Evolutionary conservation across 2,113 vertebrate genomes (phyloP).

Genomic region (Melanocharis versteri): DNA sequence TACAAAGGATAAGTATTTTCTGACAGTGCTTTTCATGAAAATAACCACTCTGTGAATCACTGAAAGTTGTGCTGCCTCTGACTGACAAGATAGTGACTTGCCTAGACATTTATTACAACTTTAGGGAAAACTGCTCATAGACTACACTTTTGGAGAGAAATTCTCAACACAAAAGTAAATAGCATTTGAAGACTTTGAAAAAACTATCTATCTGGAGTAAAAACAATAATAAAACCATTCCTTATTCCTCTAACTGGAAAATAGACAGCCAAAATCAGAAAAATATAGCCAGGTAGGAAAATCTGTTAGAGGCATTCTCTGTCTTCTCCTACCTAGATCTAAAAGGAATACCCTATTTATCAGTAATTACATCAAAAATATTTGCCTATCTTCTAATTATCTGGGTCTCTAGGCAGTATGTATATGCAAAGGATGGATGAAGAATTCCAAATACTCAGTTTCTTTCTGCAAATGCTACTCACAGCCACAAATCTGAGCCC

Average conservation of each 20-base stretch:
- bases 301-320: neutral
- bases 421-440: neutral
- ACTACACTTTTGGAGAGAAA: neutral
- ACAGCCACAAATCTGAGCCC: neutral
- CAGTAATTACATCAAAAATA: slow-evolving; percentile 9
- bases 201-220: neutral
- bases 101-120: neutral
- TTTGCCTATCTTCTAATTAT: neutral
- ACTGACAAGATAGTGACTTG: neutral
- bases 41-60: neutral
- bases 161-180: neutral
- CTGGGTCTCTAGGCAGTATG: neutral
- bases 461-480: neutral
- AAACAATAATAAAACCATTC: neutral
- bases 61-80: neutral
- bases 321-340: neutral
- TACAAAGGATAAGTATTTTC: neutral
- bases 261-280: neutral
- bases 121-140: neutral
- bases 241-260: neutral
- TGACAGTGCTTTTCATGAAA: neutral
- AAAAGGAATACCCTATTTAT: neutral
- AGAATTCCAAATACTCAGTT: neutral
- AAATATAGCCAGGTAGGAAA: neutral
- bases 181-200: neutral